Evolutionary conservation across 2,113 vertebrate species (phyloP).

Genomic region (Himantopus leucocephalus): DNA sequence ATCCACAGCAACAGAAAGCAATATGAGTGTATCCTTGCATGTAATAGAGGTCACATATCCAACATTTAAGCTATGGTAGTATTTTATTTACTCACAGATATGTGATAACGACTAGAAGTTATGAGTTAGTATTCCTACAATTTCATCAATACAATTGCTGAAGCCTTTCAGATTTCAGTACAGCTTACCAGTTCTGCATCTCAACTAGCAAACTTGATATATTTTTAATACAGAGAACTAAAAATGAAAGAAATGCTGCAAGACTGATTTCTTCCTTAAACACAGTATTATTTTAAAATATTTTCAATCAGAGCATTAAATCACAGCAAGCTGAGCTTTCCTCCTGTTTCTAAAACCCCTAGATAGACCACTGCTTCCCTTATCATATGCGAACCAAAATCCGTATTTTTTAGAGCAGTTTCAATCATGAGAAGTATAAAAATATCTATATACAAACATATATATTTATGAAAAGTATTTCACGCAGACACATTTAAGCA

Average conservation of each 20-base stretch:
- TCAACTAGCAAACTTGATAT: not conserved
- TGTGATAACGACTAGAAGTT: not conserved
- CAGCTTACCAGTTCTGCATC: not conserved
- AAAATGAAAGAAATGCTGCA: not conserved
- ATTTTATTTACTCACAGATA: not conserved
- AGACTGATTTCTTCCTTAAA: not conserved
- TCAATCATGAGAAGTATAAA: not conserved
- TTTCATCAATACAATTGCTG: not conserved
- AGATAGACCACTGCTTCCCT: not conserved
- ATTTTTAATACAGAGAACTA: not conserved
- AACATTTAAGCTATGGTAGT: not conserved
- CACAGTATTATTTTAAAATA: not conserved
- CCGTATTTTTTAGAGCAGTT: not conserved
- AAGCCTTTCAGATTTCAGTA: not conserved
- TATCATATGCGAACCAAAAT: not conserved
- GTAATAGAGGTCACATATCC: not conserved
- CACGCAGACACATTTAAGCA: not conserved
- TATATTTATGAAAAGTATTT: not conserved
- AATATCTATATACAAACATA: not conserved
- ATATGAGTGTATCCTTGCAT: fast-evolving
- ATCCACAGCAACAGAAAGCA: not conserved
- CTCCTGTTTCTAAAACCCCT: not conserved
- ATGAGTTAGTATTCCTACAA: not conserved
- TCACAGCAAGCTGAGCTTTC: not conserved
- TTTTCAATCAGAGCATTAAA: not conserved